phyloP scores from a whole-genome alignment of 2,888 invertebrate species.

The Lepidocyrtinus sp. region DNA sequence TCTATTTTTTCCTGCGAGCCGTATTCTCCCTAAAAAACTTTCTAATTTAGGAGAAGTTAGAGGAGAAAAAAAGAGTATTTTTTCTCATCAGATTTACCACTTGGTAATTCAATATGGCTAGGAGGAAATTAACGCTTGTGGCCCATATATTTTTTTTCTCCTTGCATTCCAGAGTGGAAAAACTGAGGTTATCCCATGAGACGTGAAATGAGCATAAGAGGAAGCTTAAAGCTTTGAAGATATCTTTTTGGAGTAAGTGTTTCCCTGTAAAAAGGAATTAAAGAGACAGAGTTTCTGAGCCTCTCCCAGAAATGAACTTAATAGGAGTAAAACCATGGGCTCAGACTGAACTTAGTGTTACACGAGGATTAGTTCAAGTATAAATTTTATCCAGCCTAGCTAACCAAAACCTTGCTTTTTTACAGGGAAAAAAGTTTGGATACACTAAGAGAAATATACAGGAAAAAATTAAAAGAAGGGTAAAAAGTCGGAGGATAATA shows the following conservation, averaged over 20 bases:
- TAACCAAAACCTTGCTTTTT: neutral
- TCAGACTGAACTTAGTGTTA: conserved; percentile 40
- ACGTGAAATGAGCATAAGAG: conserved; percentile 52
- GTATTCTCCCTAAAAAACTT: conserved; percentile 20
- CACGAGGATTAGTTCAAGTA: conserved; percentile 64
- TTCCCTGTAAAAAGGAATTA: conserved; percentile 20
- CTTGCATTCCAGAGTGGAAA: conserved; percentile 22
- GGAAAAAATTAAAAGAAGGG: conserved; percentile 37
- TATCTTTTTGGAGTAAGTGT: conserved; percentile 16
- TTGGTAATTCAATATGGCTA: conserved; percentile 69
- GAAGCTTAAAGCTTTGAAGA: conserved; percentile 4
- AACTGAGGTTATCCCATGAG: conserved; percentile 47
- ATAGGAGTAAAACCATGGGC: conserved; percentile 39
- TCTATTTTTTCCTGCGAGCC: conserved; percentile 18
- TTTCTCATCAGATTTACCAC: conserved; percentile 63
- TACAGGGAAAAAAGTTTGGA: conserved; percentile 5
- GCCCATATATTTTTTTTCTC: conserved; percentile 64
- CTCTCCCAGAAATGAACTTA: conserved; percentile 38
- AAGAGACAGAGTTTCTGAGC: conserved; percentile 12
- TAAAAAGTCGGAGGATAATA: conserved; percentile 46
- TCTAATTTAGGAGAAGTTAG: conserved; percentile 21
- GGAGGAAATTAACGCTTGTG: conserved; percentile 70
- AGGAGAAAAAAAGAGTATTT: conserved; percentile 42
- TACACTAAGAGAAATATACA: conserved; percentile 17
- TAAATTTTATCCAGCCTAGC: conserved; percentile 64